Conservation (phyloP, 2,888 invertebrate genomes). For the Noctuana brunneofusca region DNA sequence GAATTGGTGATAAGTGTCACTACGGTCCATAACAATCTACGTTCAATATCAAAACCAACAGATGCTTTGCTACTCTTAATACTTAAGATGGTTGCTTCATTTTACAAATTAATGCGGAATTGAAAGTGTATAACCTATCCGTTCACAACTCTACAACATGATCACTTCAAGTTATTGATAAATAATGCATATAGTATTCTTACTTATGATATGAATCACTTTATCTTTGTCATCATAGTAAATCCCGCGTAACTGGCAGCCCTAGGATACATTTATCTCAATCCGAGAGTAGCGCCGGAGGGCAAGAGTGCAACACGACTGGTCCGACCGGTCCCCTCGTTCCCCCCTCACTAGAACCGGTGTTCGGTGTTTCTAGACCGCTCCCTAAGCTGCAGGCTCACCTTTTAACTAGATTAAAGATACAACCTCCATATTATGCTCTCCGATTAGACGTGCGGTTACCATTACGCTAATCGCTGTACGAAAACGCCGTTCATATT, state of each 20-base stretch:
- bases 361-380: conserved; percentile 58
- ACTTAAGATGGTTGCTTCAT: no score
- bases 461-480: conserved; percentile 16
- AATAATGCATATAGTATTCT: neutral
- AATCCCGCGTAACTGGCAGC: conserved; percentile 21
- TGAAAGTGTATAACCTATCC: neutral
- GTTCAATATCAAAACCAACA: no score
- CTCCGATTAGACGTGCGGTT: conserved; percentile 29
- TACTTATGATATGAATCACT: neutral
- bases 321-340: conserved; percentile 35
- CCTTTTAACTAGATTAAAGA: conserved; percentile 65
- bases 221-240: neutral
- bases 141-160: neutral
- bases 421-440: conserved; percentile 53
- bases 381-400: conserved; percentile 47
- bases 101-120: no score
- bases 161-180: neutral
- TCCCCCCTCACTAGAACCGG: conserved; percentile 47
- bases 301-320: conserved; percentile 60
- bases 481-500: conserved; percentile 8
- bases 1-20: no score
- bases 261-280: conserved; percentile 56
- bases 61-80: no score
- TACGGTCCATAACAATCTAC: no score
- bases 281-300: conserved; percentile 58